Evolutionary conservation across 2,888 invertebrate species (phyloP).

Genomic region (Ecdyonurus torrentis): DNA sequence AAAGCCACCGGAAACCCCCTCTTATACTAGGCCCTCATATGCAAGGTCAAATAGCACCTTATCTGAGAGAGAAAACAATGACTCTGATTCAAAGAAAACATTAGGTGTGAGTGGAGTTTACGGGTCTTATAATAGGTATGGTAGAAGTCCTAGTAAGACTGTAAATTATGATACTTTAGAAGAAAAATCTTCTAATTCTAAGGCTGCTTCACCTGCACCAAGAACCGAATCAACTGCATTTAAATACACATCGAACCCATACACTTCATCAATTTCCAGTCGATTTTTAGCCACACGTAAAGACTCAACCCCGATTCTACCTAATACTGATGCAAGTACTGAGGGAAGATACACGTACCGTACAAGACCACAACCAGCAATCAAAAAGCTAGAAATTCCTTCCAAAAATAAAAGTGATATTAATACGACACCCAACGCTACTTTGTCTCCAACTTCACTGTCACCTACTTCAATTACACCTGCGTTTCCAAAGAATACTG

Average conservation of each 20-base stretch:
- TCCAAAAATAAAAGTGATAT: not conserved
- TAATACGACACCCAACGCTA: not conserved
- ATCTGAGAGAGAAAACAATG: not conserved
- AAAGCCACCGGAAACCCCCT: not conserved
- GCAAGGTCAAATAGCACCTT: not conserved
- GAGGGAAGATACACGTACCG: not conserved
- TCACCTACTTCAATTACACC: not conserved
- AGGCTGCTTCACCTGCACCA: not conserved
- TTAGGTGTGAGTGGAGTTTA: not conserved
- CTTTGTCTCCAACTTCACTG: not conserved
- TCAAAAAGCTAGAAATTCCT: conserved; percentile 1
- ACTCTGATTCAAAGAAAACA: not conserved
- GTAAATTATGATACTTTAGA: not conserved
- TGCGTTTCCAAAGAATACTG: not conserved
- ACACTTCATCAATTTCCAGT: not conserved
- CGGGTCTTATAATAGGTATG: not conserved
- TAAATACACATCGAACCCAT: not conserved
- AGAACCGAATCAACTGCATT: not conserved
- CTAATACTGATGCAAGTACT: not conserved
- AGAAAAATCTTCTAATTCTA: not conserved
- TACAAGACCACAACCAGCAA: not conserved
- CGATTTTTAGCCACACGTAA: not conserved
- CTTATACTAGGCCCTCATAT: not conserved
- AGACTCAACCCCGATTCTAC: not conserved
- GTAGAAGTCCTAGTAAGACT: not conserved